These are phyloP conservation scores for Balanococcus diminutus DNA, from an alignment of 2,888 invertebrate genomes.

Conservation along the genomic window DNA sequence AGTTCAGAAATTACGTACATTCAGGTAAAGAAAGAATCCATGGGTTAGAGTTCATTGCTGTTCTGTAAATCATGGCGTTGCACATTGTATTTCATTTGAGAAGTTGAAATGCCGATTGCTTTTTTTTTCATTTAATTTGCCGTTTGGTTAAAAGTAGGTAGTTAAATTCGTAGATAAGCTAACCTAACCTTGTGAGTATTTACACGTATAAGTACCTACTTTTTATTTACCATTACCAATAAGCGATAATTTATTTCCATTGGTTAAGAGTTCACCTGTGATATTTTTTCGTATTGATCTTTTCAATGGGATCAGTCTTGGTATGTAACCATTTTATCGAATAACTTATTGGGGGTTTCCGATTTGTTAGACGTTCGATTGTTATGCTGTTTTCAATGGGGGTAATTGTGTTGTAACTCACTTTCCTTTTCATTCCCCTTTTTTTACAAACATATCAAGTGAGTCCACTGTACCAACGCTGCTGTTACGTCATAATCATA, in stretches of 20 bases:
- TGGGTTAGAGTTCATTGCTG: slow-evolving; percentile 25
- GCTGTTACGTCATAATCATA: neutral
- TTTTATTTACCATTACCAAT: neutral
- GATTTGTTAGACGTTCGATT: neutral
- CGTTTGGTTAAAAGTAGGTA: neutral
- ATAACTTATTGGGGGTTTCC: neutral
- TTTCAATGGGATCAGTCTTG: neutral
- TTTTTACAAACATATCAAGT: neutral
- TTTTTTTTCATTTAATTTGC: neutral
- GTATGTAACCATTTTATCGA: neutral
- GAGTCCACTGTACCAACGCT: neutral
- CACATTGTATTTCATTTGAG: slow-evolving; percentile 6
- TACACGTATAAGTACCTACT: neutral
- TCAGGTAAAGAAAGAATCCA: slow-evolving; percentile 53
- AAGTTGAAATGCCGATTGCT: neutral
- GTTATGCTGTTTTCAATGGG: neutral
- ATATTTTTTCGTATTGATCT: neutral
- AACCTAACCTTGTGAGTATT: too few species aligned
- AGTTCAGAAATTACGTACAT: slow-evolving; percentile 6
- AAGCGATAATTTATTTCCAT: neutral
- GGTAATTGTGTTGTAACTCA: neutral
- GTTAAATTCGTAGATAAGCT: too few species aligned
- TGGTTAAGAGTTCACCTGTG: neutral
- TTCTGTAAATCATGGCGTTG: neutral
- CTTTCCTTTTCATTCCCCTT: neutral